Base-by-base conservation (phyloP, 2,888 invertebrate genomes). In the Endotricha flammealis region DNA sequence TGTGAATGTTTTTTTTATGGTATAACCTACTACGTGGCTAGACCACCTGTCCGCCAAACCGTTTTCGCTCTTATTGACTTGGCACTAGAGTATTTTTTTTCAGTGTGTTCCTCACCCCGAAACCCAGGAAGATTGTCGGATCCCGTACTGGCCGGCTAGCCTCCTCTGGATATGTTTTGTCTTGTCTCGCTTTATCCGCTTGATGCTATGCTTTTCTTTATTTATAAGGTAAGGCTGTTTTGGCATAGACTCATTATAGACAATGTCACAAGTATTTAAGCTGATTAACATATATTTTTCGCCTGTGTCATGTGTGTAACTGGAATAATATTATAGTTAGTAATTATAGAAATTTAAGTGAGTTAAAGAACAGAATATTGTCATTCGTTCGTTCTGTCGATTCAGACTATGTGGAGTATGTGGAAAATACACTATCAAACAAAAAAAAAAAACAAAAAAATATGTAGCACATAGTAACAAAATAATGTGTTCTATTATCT, bases 31-130 rank as follows among this genome's bases (percentile, higher is more conserved):
- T 29, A 40, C 32, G 51, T 50, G 47, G 55, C 46, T 33, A 43
- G 45, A 50, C 55, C 52, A 56, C 69, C 66, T 72, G 66, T 69
- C 72, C 65, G 78, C 78, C 81, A 71, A 72, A 77, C 77, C 65
- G 65, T 73, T 73, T 65, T 68, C 59, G 82, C 77, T 81, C 79
- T 73, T 79, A 79, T 79, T 74, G 78, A 82, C 74, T 69, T 81
- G 82, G 86, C 86, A 79, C 79, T 86, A 87, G 86, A 87, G 80
- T 82, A 77, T 85, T 80, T 85, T 82, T n/a, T 87, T 87, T 83
- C 87, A 87, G 87, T 87, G 86, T 82, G 70, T 68, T 76, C 83
- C 83, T 78, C 82, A 88, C 88, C 88, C 87, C 87, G 88, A 81
- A 88, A 88, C 83, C 77, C 76, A 66, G 66, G 78, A 77, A 77